Evolutionary conservation across 1,140 invertebrate species (phyloP), one percentile per base, ranked within the genome.

Genomic region (Dermatophagoides farinae): DNA sequence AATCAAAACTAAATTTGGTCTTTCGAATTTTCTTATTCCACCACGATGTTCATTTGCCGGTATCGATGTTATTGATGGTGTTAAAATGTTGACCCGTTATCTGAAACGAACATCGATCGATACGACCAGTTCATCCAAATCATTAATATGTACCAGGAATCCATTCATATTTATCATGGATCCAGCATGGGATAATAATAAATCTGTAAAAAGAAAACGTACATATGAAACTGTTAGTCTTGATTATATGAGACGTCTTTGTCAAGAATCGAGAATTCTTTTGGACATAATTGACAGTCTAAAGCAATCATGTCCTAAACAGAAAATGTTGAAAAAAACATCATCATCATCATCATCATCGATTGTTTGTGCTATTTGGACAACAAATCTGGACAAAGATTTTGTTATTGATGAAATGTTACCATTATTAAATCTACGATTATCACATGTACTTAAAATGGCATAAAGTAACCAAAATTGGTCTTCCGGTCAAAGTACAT

Each of bases 401-500:
- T 62, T 62, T 59, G 55, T 60, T 37, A 16, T 59, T 37, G 40
- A 58, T 44, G 16, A 62, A 18, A 52, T 62, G 31, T 53, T 62
- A 47, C 61, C 61, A n/a, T 14, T 11, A 4, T 18, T 62, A 14
- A 18, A 47, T 37, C 9, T 60, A n/a, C 39, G 39, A 38, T n/a
- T 23, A 31, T 18, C 41, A 25, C 10, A 23, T n/a, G 39, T 37
- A 37, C 8, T 54, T 23, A n/a, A 61, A 54, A 18, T 64, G 62
- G 62, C 62, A 64, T 22, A 64, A 64, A 44, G 38, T 64, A 5
- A 64, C 62, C 1, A 55, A 14, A 37, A 23, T 8, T 44, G 62
- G 62, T 20, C 18, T 43, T 43, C 51, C 49, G 8, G 61, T 64
- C 31, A 64, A 64, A 39, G 16, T 64, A 8, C 37, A 53, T 25